Evolutionary conservation across 2,888 invertebrate species (phyloP).

Genomic region (Cinara cedri): DNA sequence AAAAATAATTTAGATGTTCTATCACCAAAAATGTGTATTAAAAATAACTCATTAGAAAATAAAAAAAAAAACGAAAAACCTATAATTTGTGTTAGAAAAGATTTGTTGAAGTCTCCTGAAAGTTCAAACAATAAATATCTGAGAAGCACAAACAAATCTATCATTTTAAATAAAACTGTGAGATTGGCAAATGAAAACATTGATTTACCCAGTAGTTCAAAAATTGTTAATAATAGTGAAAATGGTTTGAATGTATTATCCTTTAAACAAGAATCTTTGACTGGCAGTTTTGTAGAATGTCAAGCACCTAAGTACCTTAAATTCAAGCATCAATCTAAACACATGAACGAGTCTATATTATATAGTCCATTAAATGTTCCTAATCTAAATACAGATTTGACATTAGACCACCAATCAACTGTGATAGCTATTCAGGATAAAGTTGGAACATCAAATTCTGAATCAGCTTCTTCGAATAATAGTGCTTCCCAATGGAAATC

Average conservation of each 20-base stretch:
- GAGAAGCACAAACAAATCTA: not conserved
- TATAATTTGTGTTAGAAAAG: slow-evolving; percentile 9
- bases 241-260: not conserved
- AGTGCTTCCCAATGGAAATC: slow-evolving; percentile 6
- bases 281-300: not conserved
- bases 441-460: not conserved
- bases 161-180: not conserved
- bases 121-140: not conserved
- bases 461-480: slow-evolving; percentile 30
- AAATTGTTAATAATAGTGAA: not conserved
- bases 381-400: not conserved
- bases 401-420: not conserved
- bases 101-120: not conserved
- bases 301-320: not conserved
- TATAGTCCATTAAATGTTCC: slow-evolving; percentile 4
- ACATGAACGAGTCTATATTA: slow-evolving; percentile 2
- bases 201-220: not conserved
- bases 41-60: not conserved
- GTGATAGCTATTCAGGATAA: not conserved
- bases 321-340: not conserved
- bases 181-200: not conserved
- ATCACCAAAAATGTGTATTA: not conserved
- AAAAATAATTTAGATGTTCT: not conserved
- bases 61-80: not conserved
- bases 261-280: slow-evolving; percentile 5